A percentile compares a stretch with the other conserved stretches of the same genome.
Conservation (phyloP, 2,797 vertebrate genomes). For the Bradypus variegatus region DNA sequence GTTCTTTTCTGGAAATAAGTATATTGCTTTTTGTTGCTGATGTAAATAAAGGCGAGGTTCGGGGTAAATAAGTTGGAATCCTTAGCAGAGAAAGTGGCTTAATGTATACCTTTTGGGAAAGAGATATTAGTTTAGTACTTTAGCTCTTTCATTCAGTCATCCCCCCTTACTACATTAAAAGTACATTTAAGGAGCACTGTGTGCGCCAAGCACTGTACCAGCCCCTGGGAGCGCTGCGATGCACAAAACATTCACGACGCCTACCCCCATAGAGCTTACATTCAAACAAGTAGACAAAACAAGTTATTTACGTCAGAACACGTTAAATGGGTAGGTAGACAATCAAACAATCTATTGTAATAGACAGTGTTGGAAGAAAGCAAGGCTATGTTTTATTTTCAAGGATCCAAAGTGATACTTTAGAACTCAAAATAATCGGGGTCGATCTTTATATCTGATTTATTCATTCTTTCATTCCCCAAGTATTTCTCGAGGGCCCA, state of each 20-base stretch:
- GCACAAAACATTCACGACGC: background rate
- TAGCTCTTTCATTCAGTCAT: background rate
- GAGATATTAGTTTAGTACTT: background rate
- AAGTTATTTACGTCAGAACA: background rate
- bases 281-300: background rate
- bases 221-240: background rate
- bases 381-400: background rate
- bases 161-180: background rate
- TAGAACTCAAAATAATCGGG: background rate
- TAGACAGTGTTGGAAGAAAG: background rate
- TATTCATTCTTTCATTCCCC: background rate
- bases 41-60: background rate
- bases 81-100: background rate
- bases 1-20: background rate
- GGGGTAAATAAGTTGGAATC: background rate
- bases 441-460: too few relatives aligned
- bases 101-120: background rate
- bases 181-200: background rate
- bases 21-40: background rate
- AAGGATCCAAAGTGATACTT: background rate
- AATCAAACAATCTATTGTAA: background rate
- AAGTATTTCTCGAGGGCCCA: background rate
- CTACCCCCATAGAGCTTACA: background rate
- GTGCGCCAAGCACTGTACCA: background rate
- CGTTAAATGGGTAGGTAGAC: background rate